Base-by-base conservation (phyloP, 2,797 vertebrate genomes). In the Meriones psammophilus region DNA sequence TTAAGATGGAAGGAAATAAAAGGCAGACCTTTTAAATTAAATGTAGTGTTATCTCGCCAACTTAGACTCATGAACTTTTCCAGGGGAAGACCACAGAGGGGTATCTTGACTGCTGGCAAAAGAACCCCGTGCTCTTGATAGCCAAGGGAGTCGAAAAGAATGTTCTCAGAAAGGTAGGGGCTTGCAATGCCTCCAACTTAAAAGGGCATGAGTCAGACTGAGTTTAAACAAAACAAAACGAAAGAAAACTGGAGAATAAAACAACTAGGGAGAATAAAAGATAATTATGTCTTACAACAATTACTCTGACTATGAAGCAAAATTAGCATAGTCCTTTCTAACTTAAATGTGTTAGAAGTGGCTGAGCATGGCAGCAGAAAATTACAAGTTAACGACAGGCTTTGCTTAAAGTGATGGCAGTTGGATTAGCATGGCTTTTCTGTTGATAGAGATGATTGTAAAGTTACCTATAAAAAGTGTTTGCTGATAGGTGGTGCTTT, bases 251-350 rank as follows among this genome's bases (percentile, higher is more conserved):
- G 81, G 96, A 98, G 97, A 98, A 98, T 98, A 98, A 98, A 98
- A 98, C 0, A 92, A 98, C 97, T 94, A 94, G 96, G 90, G 96
- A 80, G 94, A 76, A 36, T 97, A 96, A 98, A 98, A 98, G 98
- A 98, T 98, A 98, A 98, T 99, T 98, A 98, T 97, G 98, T 98
- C 98, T 98, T 98, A 97, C 96, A 98, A 98, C 98, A 98, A 99
- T 99, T 98, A 99, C 98, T 96, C 98, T 96, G 97, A 97, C 98
- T 98, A 98, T 97, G 98, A 99, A 99, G 98, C 97, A 98, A 99
- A 98, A 99, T 98, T 98, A 99, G 98, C 98, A 98, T 98, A 98
- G 99, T 98, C 98, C 97, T 98, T 98, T 98, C 98, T 99, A 98
- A 99, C 98, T 99, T 99, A 98, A 99, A 99, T 98, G 98, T 98